Evolutionary conservation across 2,888 invertebrate genomes (phyloP).

Genomic region (Diloba caeruleocephala): DNA sequence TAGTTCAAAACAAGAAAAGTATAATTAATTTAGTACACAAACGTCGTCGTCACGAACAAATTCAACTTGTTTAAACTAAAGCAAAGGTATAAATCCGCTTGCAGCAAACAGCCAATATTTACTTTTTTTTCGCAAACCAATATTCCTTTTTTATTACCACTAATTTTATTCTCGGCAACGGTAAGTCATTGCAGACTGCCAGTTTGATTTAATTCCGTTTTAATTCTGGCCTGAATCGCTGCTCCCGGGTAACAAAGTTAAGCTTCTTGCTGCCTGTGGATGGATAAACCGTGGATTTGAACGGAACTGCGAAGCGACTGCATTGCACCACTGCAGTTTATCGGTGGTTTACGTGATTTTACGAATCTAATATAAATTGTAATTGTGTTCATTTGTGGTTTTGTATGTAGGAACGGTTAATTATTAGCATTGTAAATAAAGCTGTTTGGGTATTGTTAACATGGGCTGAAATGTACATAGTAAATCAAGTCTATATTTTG

Average conservation of each 20-base stretch:
- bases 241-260: slow-evolving; percentile 56
- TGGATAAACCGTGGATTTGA: slow-evolving; percentile 55
- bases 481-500: too few species aligned
- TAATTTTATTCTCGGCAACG: slow-evolving; percentile 41
- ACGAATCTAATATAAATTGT: slow-evolving; percentile 44
- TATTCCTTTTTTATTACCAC: slow-evolving; percentile 24
- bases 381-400: slow-evolving; percentile 34
- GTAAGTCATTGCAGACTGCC: slow-evolving; percentile 43
- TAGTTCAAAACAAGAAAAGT: too few species aligned
- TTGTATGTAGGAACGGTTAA: slow-evolving; percentile 16
- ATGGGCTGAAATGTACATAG: not conserved
- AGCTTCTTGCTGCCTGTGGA: slow-evolving; percentile 55
- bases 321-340: slow-evolving; percentile 55
- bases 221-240: slow-evolving; percentile 54
- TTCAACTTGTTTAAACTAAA: not conserved
- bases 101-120: slow-evolving; percentile 6
- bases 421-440: slow-evolving; percentile 29
- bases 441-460: slow-evolving; percentile 13
- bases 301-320: slow-evolving; percentile 36
- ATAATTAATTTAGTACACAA: too few species aligned
- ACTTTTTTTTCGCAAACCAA: slow-evolving; percentile 12
- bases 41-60: too few species aligned
- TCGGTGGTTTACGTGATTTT: slow-evolving; percentile 41
- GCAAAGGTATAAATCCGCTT: not conserved
- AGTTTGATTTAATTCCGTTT: slow-evolving; percentile 59